Evolutionary conservation across 2,113 vertebrate genomes (phyloP).

Genomic region (Litocranius walleri): DNA sequence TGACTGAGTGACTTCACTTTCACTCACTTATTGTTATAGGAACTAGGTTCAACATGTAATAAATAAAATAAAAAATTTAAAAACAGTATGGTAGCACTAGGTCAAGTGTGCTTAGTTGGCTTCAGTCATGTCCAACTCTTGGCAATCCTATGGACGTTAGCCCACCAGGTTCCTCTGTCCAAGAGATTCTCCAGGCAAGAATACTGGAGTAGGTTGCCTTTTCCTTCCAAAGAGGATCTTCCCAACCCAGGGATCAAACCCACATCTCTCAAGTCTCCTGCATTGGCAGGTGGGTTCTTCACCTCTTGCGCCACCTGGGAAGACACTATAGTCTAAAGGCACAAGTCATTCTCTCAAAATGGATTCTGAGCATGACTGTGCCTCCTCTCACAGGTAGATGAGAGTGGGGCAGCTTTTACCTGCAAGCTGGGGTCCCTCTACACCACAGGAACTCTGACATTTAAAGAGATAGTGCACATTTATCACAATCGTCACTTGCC

Average conservation of each 20-base stretch:
- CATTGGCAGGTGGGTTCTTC: neutral
- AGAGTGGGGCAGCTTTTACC: neutral
- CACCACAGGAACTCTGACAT: constrained; percentile 64
- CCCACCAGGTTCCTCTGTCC: neutral
- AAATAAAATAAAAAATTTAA: neutral
- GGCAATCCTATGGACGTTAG: fast-evolving
- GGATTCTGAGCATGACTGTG: neutral
- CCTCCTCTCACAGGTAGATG: neutral
- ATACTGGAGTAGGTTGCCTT: too few species aligned
- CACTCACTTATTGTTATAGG: neutral
- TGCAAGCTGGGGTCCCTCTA: neutral
- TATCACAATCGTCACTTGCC: constrained; percentile 81
- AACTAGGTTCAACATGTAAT: neutral
- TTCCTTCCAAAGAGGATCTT: neutral
- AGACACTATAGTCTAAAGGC: neutral
- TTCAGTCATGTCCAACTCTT: neutral
- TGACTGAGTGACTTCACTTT: too few species aligned
- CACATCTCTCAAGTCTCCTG: neutral
- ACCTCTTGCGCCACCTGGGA: neutral
- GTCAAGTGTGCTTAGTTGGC: neutral
- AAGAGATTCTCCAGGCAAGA: neutral
- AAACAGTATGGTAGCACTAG: neutral
- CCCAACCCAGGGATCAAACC: neutral
- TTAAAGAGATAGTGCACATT: constrained; percentile 79
- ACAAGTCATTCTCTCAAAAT: neutral